Conservation (phyloP, 2,113 vertebrate species). For the Chiloscyllium plagiosum region DNA sequence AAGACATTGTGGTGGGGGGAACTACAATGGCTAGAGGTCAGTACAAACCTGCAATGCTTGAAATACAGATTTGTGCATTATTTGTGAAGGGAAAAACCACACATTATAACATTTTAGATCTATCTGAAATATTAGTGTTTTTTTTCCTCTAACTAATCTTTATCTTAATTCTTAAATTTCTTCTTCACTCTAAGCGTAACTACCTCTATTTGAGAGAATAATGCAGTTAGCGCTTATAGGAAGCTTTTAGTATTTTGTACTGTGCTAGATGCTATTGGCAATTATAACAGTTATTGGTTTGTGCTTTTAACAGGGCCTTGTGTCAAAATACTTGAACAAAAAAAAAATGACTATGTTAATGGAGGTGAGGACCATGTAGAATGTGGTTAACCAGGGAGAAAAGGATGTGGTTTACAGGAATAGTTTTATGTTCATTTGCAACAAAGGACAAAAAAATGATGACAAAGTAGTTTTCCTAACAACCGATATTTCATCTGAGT, state of each 20-base stretch:
- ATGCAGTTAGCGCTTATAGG: not conserved
- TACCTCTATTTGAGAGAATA: not conserved
- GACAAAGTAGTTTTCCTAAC: not conserved
- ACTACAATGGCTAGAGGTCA: not conserved
- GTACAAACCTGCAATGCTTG: not conserved
- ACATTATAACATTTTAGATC: not conserved
- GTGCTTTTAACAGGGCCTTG: not conserved
- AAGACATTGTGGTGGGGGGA: too few species aligned
- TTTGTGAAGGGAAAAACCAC: not conserved
- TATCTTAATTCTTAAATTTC: not conserved
- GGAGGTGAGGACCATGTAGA: not conserved
- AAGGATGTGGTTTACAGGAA: constrained; percentile 26
- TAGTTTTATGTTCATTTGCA: not conserved
- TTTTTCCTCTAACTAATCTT: too few species aligned
- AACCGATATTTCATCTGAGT: not conserved
- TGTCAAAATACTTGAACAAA: not conserved
- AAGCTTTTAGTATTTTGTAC: not conserved
- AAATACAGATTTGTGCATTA: not conserved
- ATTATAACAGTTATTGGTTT: not conserved
- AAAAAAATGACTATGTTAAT: not conserved
- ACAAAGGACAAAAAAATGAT: not conserved
- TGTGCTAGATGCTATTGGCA: not conserved
- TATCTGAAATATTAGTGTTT: not conserved
- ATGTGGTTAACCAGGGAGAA: not conserved
- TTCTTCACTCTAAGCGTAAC: not conserved